A percentile compares a stretch with the other conserved stretches of the same genome.
Conservation (phyloP, 1,140 invertebrate species). For the Homarus americanus region DNA sequence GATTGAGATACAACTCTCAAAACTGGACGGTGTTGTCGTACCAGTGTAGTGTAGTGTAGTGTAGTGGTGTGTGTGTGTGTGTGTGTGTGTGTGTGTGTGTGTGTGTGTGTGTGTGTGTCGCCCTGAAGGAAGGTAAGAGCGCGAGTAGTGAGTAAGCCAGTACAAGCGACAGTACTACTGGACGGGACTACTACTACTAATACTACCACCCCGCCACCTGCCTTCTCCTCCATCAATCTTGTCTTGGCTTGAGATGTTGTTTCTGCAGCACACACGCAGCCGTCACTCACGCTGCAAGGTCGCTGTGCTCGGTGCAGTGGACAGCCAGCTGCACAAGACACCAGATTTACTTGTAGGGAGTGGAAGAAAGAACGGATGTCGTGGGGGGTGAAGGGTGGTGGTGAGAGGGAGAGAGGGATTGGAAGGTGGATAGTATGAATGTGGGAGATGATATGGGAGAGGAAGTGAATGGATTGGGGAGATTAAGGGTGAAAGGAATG, state of each 20-base stretch:
- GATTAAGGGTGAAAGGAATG: not conserved
- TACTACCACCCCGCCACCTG: not conserved
- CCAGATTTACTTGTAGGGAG: not conserved
- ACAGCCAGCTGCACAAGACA: slow-evolving; percentile 1
- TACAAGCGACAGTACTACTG: not conserved
- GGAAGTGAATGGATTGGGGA: not conserved
- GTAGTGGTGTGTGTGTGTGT: no score
- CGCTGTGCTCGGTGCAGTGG: slow-evolving; percentile 14
- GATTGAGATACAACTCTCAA: no score
- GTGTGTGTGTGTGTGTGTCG: not conserved
- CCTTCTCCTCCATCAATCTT: slow-evolving; percentile 30
- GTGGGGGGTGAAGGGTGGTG: slow-evolving; percentile 16
- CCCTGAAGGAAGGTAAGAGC: not conserved
- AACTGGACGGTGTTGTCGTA: no score
- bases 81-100: no score
- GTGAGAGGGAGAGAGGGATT: slow-evolving; percentile 8
- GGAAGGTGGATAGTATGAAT: not conserved
- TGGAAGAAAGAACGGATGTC: not conserved
- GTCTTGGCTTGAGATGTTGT: slow-evolving; percentile 29
- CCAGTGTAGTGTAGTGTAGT: no score
- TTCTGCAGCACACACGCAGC: slow-evolving; percentile 40
- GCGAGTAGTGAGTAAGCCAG: not conserved
- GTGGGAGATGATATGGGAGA: not conserved
- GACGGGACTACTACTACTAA: no score
- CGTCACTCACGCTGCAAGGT: slow-evolving; percentile 31